A percentile compares a stretch with the other conserved stretches of the same genome.
Evolutionary conservation across 2,797 vertebrate genomes (phyloP).

Genomic region (Melanotaenia pygmaea): DNA sequence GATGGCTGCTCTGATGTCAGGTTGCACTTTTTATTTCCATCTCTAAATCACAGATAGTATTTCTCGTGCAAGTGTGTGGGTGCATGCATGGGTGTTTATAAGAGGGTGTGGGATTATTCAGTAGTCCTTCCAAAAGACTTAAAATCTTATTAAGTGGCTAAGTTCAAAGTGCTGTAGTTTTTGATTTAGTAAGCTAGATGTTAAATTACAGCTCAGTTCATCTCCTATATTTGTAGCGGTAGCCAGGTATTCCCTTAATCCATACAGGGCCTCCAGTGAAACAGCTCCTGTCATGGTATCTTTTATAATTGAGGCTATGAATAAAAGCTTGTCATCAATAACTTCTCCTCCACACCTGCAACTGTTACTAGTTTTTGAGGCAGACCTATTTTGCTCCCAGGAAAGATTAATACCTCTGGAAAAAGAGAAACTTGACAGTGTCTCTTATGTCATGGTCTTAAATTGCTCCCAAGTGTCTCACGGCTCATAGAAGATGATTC

Average conservation of each 20-base stretch:
- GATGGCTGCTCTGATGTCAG: constrained; percentile 52
- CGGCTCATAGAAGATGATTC: constrained; percentile 32
- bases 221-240: constrained; percentile 28
- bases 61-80: constrained; percentile 19
- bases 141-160: constrained; percentile 17
- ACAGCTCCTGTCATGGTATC: constrained; percentile 11
- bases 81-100: constrained; percentile 23
- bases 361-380: background rate
- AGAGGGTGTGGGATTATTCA: constrained; percentile 30
- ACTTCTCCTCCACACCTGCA: constrained; percentile 25
- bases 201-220: constrained; percentile 18
- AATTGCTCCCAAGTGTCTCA: constrained; percentile 36
- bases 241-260: constrained; percentile 30
- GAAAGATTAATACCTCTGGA: constrained; percentile 43
- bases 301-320: constrained; percentile 25
- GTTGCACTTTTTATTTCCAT: constrained; percentile 52
- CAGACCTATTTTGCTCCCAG: constrained; percentile 7
- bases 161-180: constrained; percentile 6
- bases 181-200: constrained; percentile 38
- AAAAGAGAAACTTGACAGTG: constrained; percentile 39
- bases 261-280: constrained; percentile 17
- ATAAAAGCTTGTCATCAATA: constrained; percentile 48
- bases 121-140: constrained; percentile 28
- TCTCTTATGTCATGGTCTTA: constrained; percentile 24
- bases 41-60: constrained; percentile 41